Percentiles rank a stretch among this genome's conserved stretches.
These are phyloP conservation scores for Notarius lentiginosus DNA, from an alignment of 2,113 vertebrate genomes.

Conservation along the genomic window DNA sequence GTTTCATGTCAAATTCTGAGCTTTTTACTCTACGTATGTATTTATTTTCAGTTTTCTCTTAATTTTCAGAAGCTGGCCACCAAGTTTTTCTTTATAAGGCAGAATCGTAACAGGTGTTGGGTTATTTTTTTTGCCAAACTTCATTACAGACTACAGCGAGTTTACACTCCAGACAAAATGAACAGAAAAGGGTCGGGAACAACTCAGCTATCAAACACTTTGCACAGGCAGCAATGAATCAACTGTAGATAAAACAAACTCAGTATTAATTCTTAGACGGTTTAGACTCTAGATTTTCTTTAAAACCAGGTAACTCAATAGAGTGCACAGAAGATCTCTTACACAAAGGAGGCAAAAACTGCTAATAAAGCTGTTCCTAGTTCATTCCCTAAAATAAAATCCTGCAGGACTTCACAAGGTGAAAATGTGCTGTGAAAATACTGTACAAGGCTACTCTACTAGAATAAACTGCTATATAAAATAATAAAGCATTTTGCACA, in stretches of 20 bases:
- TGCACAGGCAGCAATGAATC: not conserved
- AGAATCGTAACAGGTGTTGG: not conserved
- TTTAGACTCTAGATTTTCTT: not conserved
- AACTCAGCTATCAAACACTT: not conserved
- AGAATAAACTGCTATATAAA: not conserved
- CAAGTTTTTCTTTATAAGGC: not conserved
- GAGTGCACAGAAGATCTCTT: not conserved
- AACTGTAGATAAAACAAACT: not conserved
- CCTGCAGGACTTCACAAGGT: not conserved
- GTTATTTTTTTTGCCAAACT: not conserved
- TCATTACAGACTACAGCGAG: not conserved
- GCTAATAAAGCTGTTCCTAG: not conserved
- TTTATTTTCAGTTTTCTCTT: not conserved
- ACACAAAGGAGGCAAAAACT: not conserved
- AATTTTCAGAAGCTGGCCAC: conserved; percentile 9
- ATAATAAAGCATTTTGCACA: not conserved
- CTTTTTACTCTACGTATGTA: not conserved
- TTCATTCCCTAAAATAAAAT: not conserved
- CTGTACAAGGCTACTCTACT: not conserved
- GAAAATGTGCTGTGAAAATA: not conserved
- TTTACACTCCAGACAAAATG: not conserved
- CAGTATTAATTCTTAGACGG: not conserved
- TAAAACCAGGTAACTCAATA: not conserved
- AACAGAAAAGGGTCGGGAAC: not conserved
- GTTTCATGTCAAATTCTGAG: not conserved